phyloP scores from a whole-genome alignment of 2,797 vertebrate genomes.

The Harpagifer antarcticus region DNA sequence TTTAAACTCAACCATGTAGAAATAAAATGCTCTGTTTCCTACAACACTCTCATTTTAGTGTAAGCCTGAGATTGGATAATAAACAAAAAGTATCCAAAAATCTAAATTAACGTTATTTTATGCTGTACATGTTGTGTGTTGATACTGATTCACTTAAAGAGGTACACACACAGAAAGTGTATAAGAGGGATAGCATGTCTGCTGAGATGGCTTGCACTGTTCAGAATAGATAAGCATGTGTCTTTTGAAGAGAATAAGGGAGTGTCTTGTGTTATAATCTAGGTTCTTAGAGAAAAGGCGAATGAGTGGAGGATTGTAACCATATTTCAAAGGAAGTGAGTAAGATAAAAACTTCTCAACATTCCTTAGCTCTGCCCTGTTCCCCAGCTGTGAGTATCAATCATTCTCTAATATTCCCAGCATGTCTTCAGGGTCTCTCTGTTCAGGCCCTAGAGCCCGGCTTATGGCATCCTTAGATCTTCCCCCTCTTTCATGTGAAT shows the following conservation, averaged over 20 bases:
- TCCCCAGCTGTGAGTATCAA: conserved; percentile 76
- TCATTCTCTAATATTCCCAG: conserved; percentile 79
- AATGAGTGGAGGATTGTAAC: conserved; percentile 64
- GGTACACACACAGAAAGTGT: background rate
- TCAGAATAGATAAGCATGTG: conserved; percentile 21
- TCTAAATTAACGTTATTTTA: background rate
- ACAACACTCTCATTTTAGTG: too few species aligned
- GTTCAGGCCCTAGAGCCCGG: conserved; percentile 70
- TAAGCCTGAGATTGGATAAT: background rate
- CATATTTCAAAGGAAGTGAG: conserved; percentile 72
- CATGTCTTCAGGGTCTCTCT: conserved; percentile 75
- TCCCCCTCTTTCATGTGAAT: conserved; percentile 75
- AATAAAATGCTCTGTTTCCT: too few species aligned
- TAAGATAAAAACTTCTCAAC: conserved; percentile 67
- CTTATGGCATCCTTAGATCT: conserved; percentile 79
- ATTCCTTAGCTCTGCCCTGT: conserved; percentile 60
- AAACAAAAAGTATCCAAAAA: background rate
- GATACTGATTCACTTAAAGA: conserved; percentile 34
- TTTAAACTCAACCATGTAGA: too few species aligned
- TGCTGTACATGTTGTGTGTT: background rate
- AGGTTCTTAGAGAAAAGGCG: conserved; percentile 62
- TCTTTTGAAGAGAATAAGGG: conserved; percentile 60
- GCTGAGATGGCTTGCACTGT: conserved; percentile 7
- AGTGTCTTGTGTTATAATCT: conserved; percentile 60
- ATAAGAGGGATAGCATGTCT: conserved; percentile 28